Base-by-base conservation (phyloP, 92 coral and sea anemone genomes). In the Actinostola sp. region DNA sequence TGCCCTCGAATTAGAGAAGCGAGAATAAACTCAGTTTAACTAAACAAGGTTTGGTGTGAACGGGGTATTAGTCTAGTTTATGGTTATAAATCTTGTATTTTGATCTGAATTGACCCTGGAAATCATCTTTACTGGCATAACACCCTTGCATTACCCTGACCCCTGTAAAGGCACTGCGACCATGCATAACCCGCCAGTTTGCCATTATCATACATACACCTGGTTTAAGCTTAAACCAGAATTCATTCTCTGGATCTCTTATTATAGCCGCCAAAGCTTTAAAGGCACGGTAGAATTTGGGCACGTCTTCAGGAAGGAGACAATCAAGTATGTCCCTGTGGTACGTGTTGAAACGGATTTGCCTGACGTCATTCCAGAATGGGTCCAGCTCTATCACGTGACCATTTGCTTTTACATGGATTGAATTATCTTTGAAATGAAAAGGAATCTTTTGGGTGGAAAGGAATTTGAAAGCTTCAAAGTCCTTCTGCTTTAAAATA, bases 101-200 rank as follows among this genome's bases (percentile, higher is more conserved):
- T 39, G 87, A 76, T 52, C 90, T 78, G 51, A 71, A 74, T 53
- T 80, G 83, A 27, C 88, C 86, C 63, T 77, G 75, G 67, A 91
- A 91, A 66, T 91, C 86, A 83, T 91, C 92, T 21, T 82, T 78
- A 66, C 71, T 75, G 20, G 71, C 64, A 68, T 91, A 87, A 68
- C 92, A 87, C 14, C 97, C 97, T 10, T 83, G 88, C 82, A 91
- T 75, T 27, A 34, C 20, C 43, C 97, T 69, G 25, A 52, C 73
- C 23, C 97, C 97, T 7, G 97, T 91, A 31, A 91, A 91, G 10
- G 72, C 65, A 19, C 84, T 60, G 15, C 97, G 84, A 7, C 97
- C 97, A 68, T 91, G 97, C 67, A 91, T 77, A 6, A 91, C 92
- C 26, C 92, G 71, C 97, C 97, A 91, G 62, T 91, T 91, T 1